These are phyloP conservation scores for Picathartes gymnocephalus DNA, from an alignment of 2,113 vertebrate species.

Conservation along the genomic window DNA sequence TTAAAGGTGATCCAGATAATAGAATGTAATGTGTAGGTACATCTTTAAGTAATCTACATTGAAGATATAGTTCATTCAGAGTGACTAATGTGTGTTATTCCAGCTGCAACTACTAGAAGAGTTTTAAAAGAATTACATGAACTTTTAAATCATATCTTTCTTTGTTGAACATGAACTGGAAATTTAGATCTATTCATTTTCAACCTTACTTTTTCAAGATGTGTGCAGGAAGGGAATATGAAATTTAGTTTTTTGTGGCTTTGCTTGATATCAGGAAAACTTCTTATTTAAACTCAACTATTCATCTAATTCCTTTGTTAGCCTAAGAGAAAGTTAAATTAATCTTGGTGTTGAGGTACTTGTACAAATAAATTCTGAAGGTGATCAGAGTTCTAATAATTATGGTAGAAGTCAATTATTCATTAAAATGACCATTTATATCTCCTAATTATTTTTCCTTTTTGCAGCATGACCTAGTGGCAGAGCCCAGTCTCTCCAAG, in stretches of 20 bases:
- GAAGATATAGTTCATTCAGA: background rate
- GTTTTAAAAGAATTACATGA: background rate
- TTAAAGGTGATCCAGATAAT: background rate
- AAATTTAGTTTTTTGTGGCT: background rate
- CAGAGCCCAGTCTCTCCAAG: background rate
- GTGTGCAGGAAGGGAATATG: background rate
- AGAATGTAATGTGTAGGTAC: background rate
- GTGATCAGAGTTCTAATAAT: background rate
- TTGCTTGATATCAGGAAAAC: background rate
- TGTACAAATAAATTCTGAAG: background rate
- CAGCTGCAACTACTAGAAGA: background rate
- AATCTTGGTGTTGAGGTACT: background rate
- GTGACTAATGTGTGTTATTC: background rate
- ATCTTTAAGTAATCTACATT: background rate
- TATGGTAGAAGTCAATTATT: background rate
- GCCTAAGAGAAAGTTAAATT: background rate
- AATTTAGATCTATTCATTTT: background rate
- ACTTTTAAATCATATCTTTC: background rate
- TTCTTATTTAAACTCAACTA: background rate
- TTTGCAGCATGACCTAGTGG: background rate
- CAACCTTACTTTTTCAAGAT: background rate
- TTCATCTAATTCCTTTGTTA: background rate
- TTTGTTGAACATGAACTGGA: background rate
- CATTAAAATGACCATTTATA: background rate
- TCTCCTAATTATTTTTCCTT: background rate